phyloP scores from a whole-genome alignment of 37 sponge, comb jelly and placozoan species.

The Cliona cf. orientalis region DNA sequence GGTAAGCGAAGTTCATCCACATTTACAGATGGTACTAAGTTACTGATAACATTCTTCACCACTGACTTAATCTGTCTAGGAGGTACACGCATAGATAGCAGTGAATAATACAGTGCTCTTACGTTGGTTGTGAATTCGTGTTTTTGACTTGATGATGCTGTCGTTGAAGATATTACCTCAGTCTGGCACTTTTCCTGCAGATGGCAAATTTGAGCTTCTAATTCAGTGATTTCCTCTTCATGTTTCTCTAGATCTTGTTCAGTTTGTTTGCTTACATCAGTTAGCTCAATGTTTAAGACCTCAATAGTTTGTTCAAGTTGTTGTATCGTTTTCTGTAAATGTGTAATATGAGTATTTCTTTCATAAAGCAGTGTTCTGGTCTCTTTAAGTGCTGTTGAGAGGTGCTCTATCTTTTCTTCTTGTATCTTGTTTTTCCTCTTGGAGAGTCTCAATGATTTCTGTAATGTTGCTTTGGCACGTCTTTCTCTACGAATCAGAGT shows the following conservation, averaged over 20 bases:
- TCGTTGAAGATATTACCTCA: background rate
- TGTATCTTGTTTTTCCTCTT: background rate
- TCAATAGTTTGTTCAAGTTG: background rate
- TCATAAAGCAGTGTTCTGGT: background rate
- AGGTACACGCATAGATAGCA: conserved; percentile 15
- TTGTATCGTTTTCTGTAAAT: background rate
- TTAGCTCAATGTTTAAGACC: background rate
- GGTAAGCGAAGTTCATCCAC: background rate
- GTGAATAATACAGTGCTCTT: conserved; percentile 18
- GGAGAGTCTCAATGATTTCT: background rate
- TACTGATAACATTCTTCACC: conserved; percentile 1
- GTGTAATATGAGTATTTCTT: background rate
- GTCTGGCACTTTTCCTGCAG: background rate
- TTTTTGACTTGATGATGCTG: background rate
- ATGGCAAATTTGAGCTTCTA: background rate
- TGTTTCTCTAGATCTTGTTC: background rate
- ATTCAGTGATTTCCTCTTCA: background rate
- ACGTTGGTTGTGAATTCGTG: background rate
- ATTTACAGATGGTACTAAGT: conserved; percentile 10
- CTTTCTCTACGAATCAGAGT: background rate
- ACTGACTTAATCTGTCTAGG: background rate
- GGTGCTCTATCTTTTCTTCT: background rate
- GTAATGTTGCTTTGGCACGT: background rate
- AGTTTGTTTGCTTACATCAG: background rate
- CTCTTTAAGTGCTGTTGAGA: background rate